Base-by-base conservation (phyloP, 2,797 vertebrate genomes). In the Hyperoplus immaculatus region DNA sequence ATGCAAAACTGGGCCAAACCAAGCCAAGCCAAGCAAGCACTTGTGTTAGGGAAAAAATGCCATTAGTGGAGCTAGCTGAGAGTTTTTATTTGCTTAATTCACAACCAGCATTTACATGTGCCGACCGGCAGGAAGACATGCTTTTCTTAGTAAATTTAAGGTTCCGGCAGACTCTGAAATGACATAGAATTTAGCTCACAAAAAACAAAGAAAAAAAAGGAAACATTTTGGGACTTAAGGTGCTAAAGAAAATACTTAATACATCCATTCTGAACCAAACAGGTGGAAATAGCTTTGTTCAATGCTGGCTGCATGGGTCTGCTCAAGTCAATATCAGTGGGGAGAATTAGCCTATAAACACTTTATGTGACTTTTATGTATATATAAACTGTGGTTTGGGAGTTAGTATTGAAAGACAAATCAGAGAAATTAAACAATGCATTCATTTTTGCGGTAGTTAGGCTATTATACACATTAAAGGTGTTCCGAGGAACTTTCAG, bases 211-310 rank as follows among this genome's bases (percentile, higher is more conserved):
- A 59, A 10, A 59, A 43, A 45, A 21, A 29, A 21, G 29, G 12
- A 49, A 63, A 51, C 50, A 21, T 9, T 41, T 56, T 29, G 10
- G 4, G 10, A 42, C 42, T 3, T 56, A 76, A 76, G 59, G 50
- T 42, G 36, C 58, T 11, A 43, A 69, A 43, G 4, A 41, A 46
- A 63, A 29, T 1, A 4, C 8, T 42, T 3, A 29, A 29, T 3
- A 15, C 11, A 56, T 61, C 41, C 13, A 50, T 43, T 53, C n/a
- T 51, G 38, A 39, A 18, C 1, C 6, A 39, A 21, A 39, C 18
- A 45, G 3, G 14, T 29, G 6, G 5, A 60, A 62, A 60, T 7
- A 43, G 3, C 42, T 71, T 61, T 71, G 45, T 53, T 58, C 8
- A 4, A 67, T 70, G 55, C 60, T 75, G n/a, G 16, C 6, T 55